Percentiles rank a stretch among this genome's conserved stretches.
Conservation (phyloP, 2,888 invertebrate genomes). For the Priocnemis perturbator region DNA sequence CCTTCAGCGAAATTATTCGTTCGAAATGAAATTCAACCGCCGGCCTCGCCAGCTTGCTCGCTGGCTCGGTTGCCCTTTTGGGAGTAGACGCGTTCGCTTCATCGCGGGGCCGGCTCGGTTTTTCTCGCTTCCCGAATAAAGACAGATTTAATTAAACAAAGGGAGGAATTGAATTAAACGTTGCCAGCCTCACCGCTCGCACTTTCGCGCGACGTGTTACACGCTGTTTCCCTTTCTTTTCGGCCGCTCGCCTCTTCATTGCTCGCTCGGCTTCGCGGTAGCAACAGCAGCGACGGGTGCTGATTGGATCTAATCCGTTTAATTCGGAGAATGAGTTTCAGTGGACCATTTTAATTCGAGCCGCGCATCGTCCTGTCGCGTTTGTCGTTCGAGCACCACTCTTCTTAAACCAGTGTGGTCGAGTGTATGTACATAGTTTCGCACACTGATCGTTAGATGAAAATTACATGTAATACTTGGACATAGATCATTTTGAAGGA, state of each 20-base stretch:
- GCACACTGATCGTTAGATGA: background rate
- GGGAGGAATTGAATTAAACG: constrained; percentile 40
- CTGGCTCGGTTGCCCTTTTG: too few relatives aligned
- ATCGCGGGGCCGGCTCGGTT: background rate
- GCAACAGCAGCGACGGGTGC: constrained; percentile 46
- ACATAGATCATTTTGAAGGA: too few relatives aligned
- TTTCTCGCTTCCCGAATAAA: background rate
- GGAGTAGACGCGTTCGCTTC: too few relatives aligned
- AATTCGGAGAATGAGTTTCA: constrained; percentile 72
- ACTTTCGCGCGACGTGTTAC: constrained; percentile 28
- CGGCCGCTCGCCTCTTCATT: constrained; percentile 23
- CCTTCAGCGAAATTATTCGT: too few relatives aligned
- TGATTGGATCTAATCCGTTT: constrained; percentile 72
- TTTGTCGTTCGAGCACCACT: constrained; percentile 46
- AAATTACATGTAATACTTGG: too few relatives aligned
- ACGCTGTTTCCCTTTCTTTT: constrained; percentile 20
- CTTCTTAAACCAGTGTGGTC: constrained; percentile 39
- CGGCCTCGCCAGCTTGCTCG: too few relatives aligned
- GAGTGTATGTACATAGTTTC: background rate
- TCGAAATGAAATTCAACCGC: too few relatives aligned
- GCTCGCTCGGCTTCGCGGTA: background rate
- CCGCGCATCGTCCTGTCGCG: constrained; percentile 37
- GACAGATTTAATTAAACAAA: constrained; percentile 48
- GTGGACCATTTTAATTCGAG: constrained; percentile 71
- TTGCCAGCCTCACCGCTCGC: constrained; percentile 17